Evolutionary conservation across 2,113 vertebrate genomes (phyloP).

Genomic region (Eclectus roratus): DNA sequence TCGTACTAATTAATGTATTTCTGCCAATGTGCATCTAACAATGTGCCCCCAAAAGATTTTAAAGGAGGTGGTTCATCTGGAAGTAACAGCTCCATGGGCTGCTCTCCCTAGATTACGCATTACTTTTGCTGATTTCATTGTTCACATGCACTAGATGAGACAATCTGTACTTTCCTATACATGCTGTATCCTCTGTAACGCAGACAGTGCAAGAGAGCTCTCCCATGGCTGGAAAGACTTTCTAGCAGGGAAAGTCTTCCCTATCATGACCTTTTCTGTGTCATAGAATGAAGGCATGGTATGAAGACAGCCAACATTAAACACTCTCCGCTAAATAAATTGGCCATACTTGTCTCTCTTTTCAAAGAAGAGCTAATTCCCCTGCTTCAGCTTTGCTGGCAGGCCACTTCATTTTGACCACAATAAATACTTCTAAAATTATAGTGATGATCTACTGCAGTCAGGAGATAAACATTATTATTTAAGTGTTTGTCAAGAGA

Average conservation of each 20-base stretch:
- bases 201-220: neutral
- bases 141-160: neutral
- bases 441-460: neutral
- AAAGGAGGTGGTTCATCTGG: neutral
- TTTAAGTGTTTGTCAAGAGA: neutral
- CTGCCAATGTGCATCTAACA: accelerated
- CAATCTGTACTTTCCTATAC: neutral
- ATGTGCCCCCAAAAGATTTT: neutral
- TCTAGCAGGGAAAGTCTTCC: neutral
- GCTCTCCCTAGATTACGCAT: neutral
- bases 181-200: neutral
- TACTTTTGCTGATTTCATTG: neutral
- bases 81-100: neutral
- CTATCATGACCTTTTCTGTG: neutral
- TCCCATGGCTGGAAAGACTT: neutral
- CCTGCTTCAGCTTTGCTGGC: neutral
- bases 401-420: neutral
- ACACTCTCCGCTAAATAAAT: neutral
- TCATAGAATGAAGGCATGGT: neutral
- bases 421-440: neutral
- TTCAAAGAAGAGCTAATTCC: neutral
- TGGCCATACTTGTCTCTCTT: neutral
- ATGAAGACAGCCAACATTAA: neutral
- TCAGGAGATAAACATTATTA: neutral
- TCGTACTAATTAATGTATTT: neutral